Base-by-base conservation (phyloP, 2,888 invertebrate genomes). In the Heliconius ismenius region DNA sequence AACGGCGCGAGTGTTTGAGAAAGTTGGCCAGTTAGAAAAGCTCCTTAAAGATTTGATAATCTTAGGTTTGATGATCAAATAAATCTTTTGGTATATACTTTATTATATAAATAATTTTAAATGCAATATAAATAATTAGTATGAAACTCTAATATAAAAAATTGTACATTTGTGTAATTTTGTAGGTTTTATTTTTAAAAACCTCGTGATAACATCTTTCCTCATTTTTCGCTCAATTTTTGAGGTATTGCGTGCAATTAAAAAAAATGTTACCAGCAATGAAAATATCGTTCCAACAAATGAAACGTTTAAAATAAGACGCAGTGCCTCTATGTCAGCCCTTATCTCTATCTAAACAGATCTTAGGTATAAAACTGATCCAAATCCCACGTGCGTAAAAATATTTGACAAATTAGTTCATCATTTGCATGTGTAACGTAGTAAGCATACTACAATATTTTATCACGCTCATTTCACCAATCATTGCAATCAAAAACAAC, bases 1-100 rank as follows among this genome's bases (percentile, higher is more conserved):
- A 79, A 82, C 78, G 82, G 82, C 79, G 81, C 79, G 81, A 84
- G 83, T 83, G 83, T 82, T 82, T 81, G 81, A 81, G 82, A 86
- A 86, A 86, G 86, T 85, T 78, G 39, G 32, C 73, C 76, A 76
- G 80, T 80, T 79, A 78, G 79, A 80, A 81, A 82, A 76, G 79
- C 80, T 81, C 77, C 78, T 79, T 77, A 76, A 67, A 63, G 72
- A 54, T 64, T 67, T 74, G 73, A 77, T 77, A 65, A 64, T 21
- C 26, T 62, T 6, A 72, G 39, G 28, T 32, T 67, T 26, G 62
- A 63, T 70, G 32, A 24, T 70, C 32, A 24, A 58, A 70, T 32
- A 58, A 70, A 70, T 58, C 54, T 32, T 32, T 58, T 58, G 54
- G 6, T 32, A 28, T 54, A 4, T 6, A 13, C 54, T 10, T 54